These are phyloP conservation scores for Thalassoma bifasciatum DNA, from an alignment of 2,113 vertebrate genomes.

Conservation along the genomic window DNA sequence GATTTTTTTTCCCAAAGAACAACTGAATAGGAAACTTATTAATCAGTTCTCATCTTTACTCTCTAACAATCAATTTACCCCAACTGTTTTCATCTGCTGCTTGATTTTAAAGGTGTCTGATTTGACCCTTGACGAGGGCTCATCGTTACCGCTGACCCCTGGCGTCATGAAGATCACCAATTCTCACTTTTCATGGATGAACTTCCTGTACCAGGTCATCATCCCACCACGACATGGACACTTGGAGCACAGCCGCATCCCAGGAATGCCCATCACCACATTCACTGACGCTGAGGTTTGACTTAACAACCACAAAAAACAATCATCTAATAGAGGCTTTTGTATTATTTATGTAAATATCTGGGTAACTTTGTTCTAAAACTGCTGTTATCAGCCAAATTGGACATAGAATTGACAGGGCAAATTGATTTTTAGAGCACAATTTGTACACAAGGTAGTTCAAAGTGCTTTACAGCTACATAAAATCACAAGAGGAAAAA, in stretches of 20 bases:
- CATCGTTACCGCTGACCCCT: conserved; percentile 79
- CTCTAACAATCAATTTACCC: background rate
- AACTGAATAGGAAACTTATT: no score
- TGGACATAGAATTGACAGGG: background rate
- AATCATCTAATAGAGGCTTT: background rate
- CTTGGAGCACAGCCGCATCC: conserved; percentile 85
- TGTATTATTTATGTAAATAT: no score
- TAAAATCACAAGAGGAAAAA: no score
- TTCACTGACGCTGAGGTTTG: conserved; percentile 90
- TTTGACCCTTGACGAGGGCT: conserved; percentile 88
- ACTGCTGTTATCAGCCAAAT: background rate
- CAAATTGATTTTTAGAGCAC: no score
- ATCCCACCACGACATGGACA: conserved; percentile 84
- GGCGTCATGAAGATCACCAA: conserved; percentile 83
- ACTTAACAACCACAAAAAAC: background rate
- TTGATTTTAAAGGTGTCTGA: conserved; percentile 59
- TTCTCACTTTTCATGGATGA: conserved; percentile 84
- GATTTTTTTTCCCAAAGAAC: no score
- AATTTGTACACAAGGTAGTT: no score
- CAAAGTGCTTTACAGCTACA: no score
- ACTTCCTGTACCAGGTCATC: conserved; percentile 86
- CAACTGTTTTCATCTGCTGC: background rate
- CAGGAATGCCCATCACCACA: conserved; percentile 82
- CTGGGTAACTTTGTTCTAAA: background rate
- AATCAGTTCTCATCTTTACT: no score